phyloP scores from a whole-genome alignment of 2,797 vertebrate genomes.

The Rhinoraja longicauda region DNA sequence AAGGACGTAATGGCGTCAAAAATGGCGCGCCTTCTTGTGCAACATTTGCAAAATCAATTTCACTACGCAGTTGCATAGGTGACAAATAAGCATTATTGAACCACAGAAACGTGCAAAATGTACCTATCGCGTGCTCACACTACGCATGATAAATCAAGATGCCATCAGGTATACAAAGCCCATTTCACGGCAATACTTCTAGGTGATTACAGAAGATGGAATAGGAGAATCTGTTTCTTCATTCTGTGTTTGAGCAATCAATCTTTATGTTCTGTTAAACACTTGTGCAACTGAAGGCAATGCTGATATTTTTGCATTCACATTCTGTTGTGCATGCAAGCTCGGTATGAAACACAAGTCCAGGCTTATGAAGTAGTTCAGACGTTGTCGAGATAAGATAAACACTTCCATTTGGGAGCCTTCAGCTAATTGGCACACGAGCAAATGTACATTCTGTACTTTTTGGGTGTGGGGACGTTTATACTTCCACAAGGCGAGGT shows the following conservation, averaged over 20 bases:
- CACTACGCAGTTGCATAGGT: too few species aligned
- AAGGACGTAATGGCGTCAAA: too few species aligned
- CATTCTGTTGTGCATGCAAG: neutral
- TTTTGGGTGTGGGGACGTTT: neutral
- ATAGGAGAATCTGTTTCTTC: neutral
- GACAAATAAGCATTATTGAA: too few species aligned
- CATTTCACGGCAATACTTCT: neutral
- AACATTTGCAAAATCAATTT: too few species aligned
- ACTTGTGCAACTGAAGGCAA: neutral
- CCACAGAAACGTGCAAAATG: too few species aligned
- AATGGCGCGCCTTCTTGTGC: too few species aligned
- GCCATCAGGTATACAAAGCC: neutral
- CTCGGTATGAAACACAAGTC: conserved; percentile 6
- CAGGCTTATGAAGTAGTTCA: neutral
- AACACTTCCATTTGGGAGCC: neutral
- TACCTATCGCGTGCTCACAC: neutral
- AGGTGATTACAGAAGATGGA: neutral
- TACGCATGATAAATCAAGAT: neutral
- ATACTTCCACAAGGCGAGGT: neutral
- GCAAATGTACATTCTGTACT: conserved; percentile 2
- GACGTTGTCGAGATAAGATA: neutral
- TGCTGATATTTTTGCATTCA: neutral
- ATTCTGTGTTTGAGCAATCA: neutral
- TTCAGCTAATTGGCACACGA: conserved; percentile 8
- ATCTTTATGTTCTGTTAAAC: neutral